Evolutionary conservation across 2,113 vertebrate genomes (phyloP).

Genomic region (Gallinago jamesoni): DNA sequence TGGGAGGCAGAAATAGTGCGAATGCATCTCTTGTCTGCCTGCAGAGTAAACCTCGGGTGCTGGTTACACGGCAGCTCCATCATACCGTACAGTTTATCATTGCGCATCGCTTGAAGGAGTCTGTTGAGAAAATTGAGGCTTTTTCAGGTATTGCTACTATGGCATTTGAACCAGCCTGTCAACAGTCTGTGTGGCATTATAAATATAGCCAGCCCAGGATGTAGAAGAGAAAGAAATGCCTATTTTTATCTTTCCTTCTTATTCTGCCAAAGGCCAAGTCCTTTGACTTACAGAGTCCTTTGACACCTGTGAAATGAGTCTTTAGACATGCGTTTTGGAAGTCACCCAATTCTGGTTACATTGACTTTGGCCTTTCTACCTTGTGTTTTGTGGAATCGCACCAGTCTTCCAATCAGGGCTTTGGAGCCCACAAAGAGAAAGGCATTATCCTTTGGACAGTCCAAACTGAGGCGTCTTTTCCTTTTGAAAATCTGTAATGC

Average conservation of each 20-base stretch:
- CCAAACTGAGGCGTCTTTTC: background rate
- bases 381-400: rapidly evolving
- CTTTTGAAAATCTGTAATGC: background rate
- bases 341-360: background rate
- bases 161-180: background rate
- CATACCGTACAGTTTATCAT: background rate
- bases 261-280: background rate
- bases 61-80: background rate
- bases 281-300: background rate
- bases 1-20: background rate
- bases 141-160: background rate
- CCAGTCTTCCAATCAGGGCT: background rate
- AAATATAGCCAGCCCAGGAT: background rate
- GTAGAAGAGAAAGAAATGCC: background rate
- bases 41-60: background rate
- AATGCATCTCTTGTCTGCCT: background rate
- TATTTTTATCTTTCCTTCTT: background rate
- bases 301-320: background rate
- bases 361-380: background rate
- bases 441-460: background rate
- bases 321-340: background rate
- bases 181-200: background rate
- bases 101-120: background rate
- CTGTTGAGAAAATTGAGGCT: constrained; percentile 8
- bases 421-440: background rate